A percentile compares a stretch with the other conserved stretches of the same genome.
Conservation (phyloP, 2,113 vertebrate species). For the Hemiscyllium ocellatum region DNA sequence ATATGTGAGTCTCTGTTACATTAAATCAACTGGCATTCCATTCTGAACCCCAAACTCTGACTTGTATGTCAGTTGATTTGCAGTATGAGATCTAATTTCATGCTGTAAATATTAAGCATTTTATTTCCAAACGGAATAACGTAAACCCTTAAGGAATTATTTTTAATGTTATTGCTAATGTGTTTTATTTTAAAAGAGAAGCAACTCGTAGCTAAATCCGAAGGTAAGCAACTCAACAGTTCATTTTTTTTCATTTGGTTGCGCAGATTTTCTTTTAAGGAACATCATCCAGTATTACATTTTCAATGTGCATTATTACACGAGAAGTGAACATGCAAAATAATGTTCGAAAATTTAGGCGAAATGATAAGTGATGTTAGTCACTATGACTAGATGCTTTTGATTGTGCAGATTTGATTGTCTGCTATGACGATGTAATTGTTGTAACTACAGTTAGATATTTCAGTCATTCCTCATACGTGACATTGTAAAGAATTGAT, state of each 20-base stretch:
- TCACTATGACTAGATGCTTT: neutral
- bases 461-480: too few species aligned
- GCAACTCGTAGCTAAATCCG: neutral
- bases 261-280: too few species aligned
- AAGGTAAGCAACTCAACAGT: neutral
- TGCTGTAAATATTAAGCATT: neutral
- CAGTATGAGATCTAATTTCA: neutral
- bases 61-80: too few species aligned
- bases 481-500: too few species aligned
- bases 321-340: neutral
- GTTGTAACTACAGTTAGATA: neutral
- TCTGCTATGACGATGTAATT: neutral
- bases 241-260: neutral
- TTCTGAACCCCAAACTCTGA: too few species aligned
- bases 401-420: neutral
- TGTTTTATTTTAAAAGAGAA: neutral
- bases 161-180: too few species aligned
- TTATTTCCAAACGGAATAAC: neutral
- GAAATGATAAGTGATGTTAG: too few species aligned
- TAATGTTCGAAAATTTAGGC: too few species aligned
- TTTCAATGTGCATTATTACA: neutral
- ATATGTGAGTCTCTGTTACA: too few species aligned
- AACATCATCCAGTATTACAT: neutral
- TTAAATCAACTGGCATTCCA: too few species aligned
- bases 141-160: neutral